Base-by-base conservation (phyloP, 1,140 invertebrate genomes). In the Pseudomyrmex gracilis region DNA sequence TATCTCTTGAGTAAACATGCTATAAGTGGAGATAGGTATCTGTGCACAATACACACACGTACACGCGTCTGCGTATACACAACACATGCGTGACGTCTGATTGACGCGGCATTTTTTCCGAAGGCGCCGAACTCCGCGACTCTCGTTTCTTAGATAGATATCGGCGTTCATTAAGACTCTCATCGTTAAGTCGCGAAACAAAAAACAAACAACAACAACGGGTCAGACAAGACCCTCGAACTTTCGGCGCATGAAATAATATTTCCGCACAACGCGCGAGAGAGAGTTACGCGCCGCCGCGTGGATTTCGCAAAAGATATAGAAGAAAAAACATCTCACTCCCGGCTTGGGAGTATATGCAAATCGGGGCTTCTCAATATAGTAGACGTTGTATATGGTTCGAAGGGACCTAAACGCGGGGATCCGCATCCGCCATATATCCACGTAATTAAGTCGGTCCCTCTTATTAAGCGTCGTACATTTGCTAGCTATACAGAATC, bases 371-470 rank as follows among this genome's bases (percentile, higher is more conserved):
- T 89, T 89, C 83, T 89, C 89, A 83, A 74, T 84, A 74, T 82
- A 85, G 80, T 63, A 86, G 80, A 85, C 82, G 83, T 86, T 87
- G 86, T 87, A 86, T 85, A 82, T 87, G 86, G 73, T 89, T 90
- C 88, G 83, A 71, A 83, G 63, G 77, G 86, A 66, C 87, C 74
- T 4, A 53, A 74, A 51, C 78, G 61, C n/a, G n/a, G n/a, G 43
- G 43, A 73, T 83, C 78, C 74, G 45, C 85, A 82, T 92, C 89
- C 67, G 87, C 90, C 84, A 92, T 93, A 93, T 93, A 93, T 92
- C 89, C 86, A 89, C 88, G 91, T 93, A 93, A 93, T 93, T 93
- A 93, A 93, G 92, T 92, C 91, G 89, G 89, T 86, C 89, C 87
- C 90, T 91, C 91, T 92, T 90, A 91, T 90, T 90, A 86, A 91